Evolutionary conservation across 2,888 invertebrate species (phyloP), one percentile per base, ranked within the genome.

Genomic region (Habroteleia sp.): DNA sequence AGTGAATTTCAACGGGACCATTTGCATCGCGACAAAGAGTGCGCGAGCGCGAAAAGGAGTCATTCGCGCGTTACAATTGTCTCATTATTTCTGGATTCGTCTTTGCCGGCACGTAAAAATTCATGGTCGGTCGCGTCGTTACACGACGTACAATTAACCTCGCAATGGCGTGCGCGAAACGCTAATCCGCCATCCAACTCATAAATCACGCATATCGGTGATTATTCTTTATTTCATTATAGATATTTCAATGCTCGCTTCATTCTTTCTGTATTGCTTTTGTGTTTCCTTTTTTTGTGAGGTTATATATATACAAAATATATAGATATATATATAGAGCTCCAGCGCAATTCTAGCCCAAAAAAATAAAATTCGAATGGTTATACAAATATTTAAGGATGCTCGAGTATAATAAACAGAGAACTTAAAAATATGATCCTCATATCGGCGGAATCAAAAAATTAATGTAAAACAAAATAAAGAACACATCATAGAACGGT

Each of bases 21-120:
- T 73, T 73, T 56, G 71, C 71, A 72, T 72, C 56, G 54, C 63
- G 48, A 56, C 71, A 56, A 72, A 72, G n/a, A n/a, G n/a, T n/a
- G 62, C 52, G 17, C 42, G 13, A 33, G 16, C 35, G 16, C 14
- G 17, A 33, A 54, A 62, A 39, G 27, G 35, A 50, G 48, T 42
- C 63, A 44, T 65, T 72, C 50, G n/a, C n/a, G n/a, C n/a, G 72
- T 72, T 65, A 65, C 56, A 48, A 72, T 72, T 66, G 66, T 66
- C 66, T 66, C 73, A 60, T 66, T 66, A 66, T 66, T 74, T 66
- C 54, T 62, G 73, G 41, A 54, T 74, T 48, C 54, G 58, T 73
- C 65, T 58, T 65, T 31, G 29, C 60, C 29, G 60, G 14, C 44
- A 62, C 71, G 62, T 71, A 65, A 73, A 73, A 74, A 62, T 66